Percentiles rank a stretch among this genome's conserved stretches.
These are phyloP conservation scores for Parelbella ahira DNA, from an alignment of 2,888 invertebrate genomes.

Conservation along the genomic window DNA sequence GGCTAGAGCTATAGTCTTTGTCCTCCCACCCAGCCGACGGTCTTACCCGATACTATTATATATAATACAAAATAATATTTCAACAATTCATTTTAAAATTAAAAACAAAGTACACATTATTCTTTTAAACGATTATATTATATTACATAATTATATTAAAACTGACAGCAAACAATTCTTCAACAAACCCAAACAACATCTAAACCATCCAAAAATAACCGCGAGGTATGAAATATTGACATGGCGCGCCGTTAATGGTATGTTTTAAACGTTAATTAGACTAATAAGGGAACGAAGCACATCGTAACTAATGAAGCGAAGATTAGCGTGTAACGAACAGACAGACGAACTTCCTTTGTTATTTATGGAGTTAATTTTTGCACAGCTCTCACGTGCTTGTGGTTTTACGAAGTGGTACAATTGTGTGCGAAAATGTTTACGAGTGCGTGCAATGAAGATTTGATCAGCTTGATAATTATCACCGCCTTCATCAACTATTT, in stretches of 20 bases:
- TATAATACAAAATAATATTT: no score
- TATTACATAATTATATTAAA: no score
- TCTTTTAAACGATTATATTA: no score
- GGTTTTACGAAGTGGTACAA: constrained; percentile 30
- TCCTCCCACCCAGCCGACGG: no score
- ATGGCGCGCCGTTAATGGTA: constrained; percentile 2
- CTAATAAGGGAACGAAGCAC: constrained; percentile 8
- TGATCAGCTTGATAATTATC: no score
- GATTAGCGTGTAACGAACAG: constrained; percentile 29
- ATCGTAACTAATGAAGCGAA: constrained; percentile 1
- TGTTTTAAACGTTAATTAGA: constrained; percentile 33
- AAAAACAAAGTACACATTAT: no score
- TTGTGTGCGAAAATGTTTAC: constrained; percentile 21
- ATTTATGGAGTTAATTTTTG: constrained; percentile 54
- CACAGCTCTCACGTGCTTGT: constrained; percentile 33
- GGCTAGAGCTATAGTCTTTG: no score
- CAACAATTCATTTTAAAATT: no score
- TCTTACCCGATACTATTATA: no score
- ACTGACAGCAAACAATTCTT: no score
- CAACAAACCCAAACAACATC: constrained; percentile 4
- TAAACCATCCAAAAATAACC: neutral
- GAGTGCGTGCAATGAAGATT: no score
- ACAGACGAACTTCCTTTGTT: constrained; percentile 30
- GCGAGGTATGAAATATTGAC: constrained; percentile 2
- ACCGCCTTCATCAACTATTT: no score